Evolutionary conservation across 1,140 invertebrate genomes (phyloP).

Genomic region (Leptinotarsa undecemlineata): DNA sequence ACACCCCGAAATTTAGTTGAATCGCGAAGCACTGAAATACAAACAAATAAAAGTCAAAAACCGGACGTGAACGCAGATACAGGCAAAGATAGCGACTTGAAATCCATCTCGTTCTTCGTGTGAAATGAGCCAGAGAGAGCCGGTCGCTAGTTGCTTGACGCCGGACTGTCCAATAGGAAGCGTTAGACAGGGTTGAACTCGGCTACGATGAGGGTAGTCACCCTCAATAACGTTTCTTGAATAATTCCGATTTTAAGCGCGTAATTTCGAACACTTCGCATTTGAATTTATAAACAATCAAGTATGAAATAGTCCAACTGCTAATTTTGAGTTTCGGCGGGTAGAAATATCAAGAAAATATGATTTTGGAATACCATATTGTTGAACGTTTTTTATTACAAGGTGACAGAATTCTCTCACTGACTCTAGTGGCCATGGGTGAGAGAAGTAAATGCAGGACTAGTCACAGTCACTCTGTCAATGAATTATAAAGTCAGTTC

Average conservation of each 20-base stretch:
- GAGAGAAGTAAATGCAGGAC: too few species aligned
- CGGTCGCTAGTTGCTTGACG: conserved; percentile 11
- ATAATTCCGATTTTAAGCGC: background rate
- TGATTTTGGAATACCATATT: too few species aligned
- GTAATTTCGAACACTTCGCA: background rate
- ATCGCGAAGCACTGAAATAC: too few species aligned
- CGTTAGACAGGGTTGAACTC: conserved; percentile 15
- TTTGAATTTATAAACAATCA: background rate
- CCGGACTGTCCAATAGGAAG: conserved; percentile 22
- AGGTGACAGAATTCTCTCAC: too few species aligned
- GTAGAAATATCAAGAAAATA: too few species aligned
- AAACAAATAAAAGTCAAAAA: too few species aligned
- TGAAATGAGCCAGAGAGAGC: conserved; percentile 9
- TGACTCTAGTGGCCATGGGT: too few species aligned
- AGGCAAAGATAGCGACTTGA: background rate
- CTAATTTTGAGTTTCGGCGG: background rate
- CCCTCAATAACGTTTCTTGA: background rate
- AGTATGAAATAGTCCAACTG: background rate
- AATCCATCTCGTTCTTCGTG: conserved; percentile 5
- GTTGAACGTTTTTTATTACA: too few species aligned
- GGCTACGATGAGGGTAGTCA: background rate
- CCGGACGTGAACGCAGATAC: too few species aligned
- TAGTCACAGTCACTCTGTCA: too few species aligned
- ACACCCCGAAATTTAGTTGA: too few species aligned
- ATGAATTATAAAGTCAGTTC: too few species aligned